Evolutionary conservation across 1,140 invertebrate genomes (phyloP), one percentile per base, ranked within the genome.

Genomic region (Maniola jurtina): DNA sequence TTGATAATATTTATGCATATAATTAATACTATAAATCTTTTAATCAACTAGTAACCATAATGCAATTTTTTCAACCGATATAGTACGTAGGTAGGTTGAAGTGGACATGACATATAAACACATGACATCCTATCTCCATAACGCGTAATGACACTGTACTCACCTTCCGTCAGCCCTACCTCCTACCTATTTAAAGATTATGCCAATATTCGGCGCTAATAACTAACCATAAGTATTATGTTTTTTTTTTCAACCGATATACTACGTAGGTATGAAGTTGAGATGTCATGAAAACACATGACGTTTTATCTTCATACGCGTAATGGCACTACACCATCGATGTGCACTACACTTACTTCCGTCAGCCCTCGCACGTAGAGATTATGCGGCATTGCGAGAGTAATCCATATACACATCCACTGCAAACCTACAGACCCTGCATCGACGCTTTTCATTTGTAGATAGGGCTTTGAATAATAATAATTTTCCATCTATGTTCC

Each of bases 311-410:
- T 15, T 52, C 15, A 16, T 16, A 25, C 52, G 48, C 10, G 5
- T 52, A 52, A 52, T 52, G 34, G 52, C 16, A 25, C 25, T 55
- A 34, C 59, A 38, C 57, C 1, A 2, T 25, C 25, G n/a, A n/a
- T n/a, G n/a, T n/a, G n/a, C n/a, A n/a, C n/a, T n/a, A n/a, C n/a
- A n/a, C n/a, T 52, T 50, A 60, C 16, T 57, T 70, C 62, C 68
- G 59, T 65, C 68, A 62, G 63, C 56, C 55, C 60, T 64, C 57
- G 42, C 52, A 66, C 45, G 60, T 42, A 65, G 66, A 66, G 64
- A 66, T 70, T 66, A 70, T 61, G 35, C 54, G 45, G 34, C 60
- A 62, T 58, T 62, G 56, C 60, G 60, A 59, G 47, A 55, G 68
- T 70, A 65, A 42, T 42, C 50, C 60, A n/a, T 14, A 56, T 66